Base-by-base conservation (phyloP, 2,888 invertebrate species). In the Copidosoma aretas region DNA sequence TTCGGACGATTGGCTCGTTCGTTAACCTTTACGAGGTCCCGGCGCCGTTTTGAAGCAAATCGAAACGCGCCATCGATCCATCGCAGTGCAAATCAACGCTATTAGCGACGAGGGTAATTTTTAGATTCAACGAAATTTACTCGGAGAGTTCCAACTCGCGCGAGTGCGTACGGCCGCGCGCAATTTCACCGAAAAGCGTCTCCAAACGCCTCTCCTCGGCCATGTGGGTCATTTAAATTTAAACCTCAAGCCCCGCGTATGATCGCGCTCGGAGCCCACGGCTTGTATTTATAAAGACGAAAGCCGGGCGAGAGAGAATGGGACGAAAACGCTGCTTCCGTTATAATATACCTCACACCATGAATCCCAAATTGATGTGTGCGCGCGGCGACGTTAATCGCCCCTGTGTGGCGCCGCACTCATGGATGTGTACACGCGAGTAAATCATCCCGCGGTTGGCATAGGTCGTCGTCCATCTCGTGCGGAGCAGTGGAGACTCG, bases 141-240 rank as follows among this genome's bases (percentile, higher is more conserved):
- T n/a, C n/a, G n/a, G n/a, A n/a, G n/a, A n/a, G n/a, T n/a, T n/a
- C n/a, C n/a, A n/a, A n/a, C n/a, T n/a, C n/a, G n/a, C n/a, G n/a
- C 32, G 32, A 32, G 32, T 8, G 32, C 32, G 8, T 8, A 58
- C n/a, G n/a, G n/a, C n/a, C 60, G 49, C 14, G 57, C n/a, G 53
- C 63, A 67, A 67, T 70, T 70, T 70, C 60, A 70, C 63, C 57
- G 54, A 60, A 70, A 70, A 67, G 67, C 39, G 60, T 61, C 60
- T n/a, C 32, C 32, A 39, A 22, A 52, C 39, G 2, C 17, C 5
- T 32, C 25, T n/a, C 51, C 32, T 51, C 49, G n/a, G n/a, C 15
- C 49, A 67, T 68, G 56, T 68, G 46, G 68, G 71, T 60, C 65
- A 43, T n/a, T 62, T 71, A 71, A 67, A 62, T 62, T 67, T 61